Evolutionary conservation across 2,888 invertebrate genomes (phyloP), one percentile per base, ranked within the genome.

Genomic region (Drosophila dives): DNA sequence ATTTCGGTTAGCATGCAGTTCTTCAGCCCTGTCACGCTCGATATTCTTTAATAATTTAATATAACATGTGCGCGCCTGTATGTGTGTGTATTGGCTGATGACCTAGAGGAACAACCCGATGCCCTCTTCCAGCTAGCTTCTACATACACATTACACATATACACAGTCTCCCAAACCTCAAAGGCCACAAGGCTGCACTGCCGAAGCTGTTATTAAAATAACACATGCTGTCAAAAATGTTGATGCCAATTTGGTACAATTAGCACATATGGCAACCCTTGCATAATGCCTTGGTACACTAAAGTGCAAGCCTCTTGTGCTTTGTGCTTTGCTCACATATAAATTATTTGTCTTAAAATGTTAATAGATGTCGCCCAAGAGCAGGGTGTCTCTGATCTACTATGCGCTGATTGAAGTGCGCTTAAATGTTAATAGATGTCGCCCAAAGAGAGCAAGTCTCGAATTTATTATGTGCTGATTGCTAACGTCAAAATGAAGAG

Each of bases 21-120:
- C 36, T 50, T 38, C 20, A 23, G 23, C 8, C 40, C 20, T 45
- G 42, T 53, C 73, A 63, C 70, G 75, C 67, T 82, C 82, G 79
- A 79, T 81, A 79, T 60, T 67, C 50, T 71, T 79, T 49, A 82
- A 79, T 79, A 79, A 79, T 79, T 79, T 63, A 79, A 67, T 70
- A 53, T 64, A 58, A 65, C 60, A 60, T 34, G 34, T 12, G 34
- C 32, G 32, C 32, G 32, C 0, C 5, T 8, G 42, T 4, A 15
- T 15, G 15, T 45, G 7, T 23, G 15, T 45, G 45, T 15, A 45
- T 45, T 45, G 45, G 26, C 20, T 15, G 23, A 23, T 45, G 23
- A 45, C 45, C 45, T 45, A 45, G 45, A 45, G 20, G 15, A 42
- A 45, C 15, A 15, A 15, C 15, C 15, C 45, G 8, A 45, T 45